A percentile compares a stretch with the other conserved stretches of the same genome.
Evolutionary conservation across 2,888 invertebrate genomes (phyloP).

Genomic region (Mantis religiosa): DNA sequence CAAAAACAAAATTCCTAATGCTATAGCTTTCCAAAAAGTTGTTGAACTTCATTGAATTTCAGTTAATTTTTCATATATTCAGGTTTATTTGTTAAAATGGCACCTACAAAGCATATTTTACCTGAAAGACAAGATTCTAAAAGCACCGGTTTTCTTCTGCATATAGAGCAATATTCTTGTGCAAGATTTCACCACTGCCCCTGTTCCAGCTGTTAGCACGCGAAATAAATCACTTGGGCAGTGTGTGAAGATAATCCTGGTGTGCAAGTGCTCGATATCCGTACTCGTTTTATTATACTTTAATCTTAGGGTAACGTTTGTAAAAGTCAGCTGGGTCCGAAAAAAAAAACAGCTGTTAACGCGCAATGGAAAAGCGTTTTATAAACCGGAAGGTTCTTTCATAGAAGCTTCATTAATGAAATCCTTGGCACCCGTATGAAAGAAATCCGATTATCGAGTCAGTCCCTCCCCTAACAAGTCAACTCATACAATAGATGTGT

Average conservation of each 20-base stretch:
- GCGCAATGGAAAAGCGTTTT: neutral
- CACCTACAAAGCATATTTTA: too few species aligned
- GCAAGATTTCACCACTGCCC: too few species aligned
- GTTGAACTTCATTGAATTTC: too few species aligned
- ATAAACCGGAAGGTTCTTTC: neutral
- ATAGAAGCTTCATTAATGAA: neutral
- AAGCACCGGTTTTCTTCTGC: too few species aligned
- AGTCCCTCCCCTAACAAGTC: neutral
- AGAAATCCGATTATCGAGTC: neutral
- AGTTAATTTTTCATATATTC: too few species aligned
- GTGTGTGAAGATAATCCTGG: neutral
- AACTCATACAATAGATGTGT: neutral
- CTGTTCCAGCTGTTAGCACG: neutral
- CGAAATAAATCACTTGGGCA: neutral
- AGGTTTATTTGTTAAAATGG: too few species aligned
- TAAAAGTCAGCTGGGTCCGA: neutral
- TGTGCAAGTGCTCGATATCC: neutral
- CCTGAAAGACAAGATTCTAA: too few species aligned
- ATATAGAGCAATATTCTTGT: too few species aligned
- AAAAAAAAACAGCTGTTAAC: neutral
- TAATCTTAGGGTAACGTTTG: neutral
- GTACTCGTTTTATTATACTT: neutral
- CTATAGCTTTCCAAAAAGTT: too few species aligned
- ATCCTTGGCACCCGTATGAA: neutral
- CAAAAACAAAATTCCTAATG: too few species aligned